Conservation (phyloP, 2,797 vertebrate genomes). For the Myoxocephalus aenaeus region DNA sequence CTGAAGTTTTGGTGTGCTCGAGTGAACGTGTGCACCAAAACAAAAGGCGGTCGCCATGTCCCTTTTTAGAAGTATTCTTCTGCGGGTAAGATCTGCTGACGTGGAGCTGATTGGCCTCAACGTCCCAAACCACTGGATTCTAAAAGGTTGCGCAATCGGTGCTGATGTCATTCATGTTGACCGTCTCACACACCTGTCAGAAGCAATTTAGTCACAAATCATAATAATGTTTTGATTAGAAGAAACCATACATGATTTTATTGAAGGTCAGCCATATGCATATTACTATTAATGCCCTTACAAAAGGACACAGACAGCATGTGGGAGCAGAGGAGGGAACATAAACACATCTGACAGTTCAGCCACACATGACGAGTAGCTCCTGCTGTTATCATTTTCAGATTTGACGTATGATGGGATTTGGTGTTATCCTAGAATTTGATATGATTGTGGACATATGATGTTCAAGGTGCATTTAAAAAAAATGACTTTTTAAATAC, state of each 20-base stretch:
- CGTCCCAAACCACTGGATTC: slow-evolving; percentile 12
- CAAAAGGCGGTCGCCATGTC: slow-evolving; percentile 31
- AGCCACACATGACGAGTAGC: slow-evolving; percentile 43
- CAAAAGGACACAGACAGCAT: slow-evolving; percentile 45
- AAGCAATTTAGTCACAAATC: slow-evolving; percentile 9
- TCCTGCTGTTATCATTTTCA: slow-evolving; percentile 37
- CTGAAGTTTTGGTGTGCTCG: slow-evolving; percentile 55
- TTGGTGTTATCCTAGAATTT: neutral
- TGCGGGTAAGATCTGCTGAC: slow-evolving; percentile 31
- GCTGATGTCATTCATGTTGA: slow-evolving; percentile 11
- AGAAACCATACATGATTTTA: neutral
- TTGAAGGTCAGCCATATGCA: slow-evolving; percentile 40
- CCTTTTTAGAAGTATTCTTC: slow-evolving; percentile 15
- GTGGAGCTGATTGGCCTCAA: slow-evolving; percentile 32
- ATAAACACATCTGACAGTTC: slow-evolving; percentile 61
- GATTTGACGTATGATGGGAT: neutral
- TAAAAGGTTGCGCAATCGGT: neutral
- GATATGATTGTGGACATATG: slow-evolving; percentile 1
- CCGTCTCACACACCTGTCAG: neutral
- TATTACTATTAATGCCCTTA: slow-evolving; percentile 41
- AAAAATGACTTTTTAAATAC: neutral
- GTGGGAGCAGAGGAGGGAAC: slow-evolving; percentile 35
- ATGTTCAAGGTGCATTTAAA: neutral
- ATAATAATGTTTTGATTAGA: neutral
- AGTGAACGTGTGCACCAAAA: slow-evolving; percentile 42